Conservation (phyloP, 2,888 invertebrate genomes). For the Eulithis prunata region DNA sequence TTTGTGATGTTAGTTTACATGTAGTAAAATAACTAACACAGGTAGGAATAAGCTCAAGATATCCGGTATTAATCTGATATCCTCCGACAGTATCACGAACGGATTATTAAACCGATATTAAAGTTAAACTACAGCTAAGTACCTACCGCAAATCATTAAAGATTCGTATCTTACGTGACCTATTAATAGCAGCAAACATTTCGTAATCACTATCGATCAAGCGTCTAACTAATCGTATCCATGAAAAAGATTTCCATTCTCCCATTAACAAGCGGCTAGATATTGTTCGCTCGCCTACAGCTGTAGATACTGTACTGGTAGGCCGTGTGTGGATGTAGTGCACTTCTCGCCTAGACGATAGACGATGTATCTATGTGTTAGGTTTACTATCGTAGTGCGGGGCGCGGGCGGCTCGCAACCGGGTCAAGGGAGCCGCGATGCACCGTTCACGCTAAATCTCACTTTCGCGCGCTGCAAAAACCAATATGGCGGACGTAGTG, state of each 20-base stretch:
- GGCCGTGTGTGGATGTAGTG: constrained; percentile 36
- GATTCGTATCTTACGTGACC: constrained; percentile 44
- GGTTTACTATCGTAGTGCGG: constrained; percentile 71
- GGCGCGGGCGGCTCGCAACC: constrained; percentile 59
- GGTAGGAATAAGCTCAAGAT: constrained; percentile 23
- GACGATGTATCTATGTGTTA: constrained; percentile 58
- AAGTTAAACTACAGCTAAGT: constrained; percentile 33
- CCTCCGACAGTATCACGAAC: constrained; percentile 49
- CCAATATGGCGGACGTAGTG: constrained; percentile 75
- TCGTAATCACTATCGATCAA: constrained; percentile 42
- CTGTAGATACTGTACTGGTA: background rate
- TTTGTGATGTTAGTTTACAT: too few species aligned
- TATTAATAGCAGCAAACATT: constrained; percentile 45
- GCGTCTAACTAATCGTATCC: constrained; percentile 49
- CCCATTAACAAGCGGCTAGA: constrained; percentile 45
- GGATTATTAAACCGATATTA: constrained; percentile 40
- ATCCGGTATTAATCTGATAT: constrained; percentile 48
- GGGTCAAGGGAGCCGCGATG: constrained; percentile 83
- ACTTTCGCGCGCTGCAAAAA: constrained; percentile 81
- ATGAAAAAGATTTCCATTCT: constrained; percentile 60
- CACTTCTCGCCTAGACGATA: constrained; percentile 59
- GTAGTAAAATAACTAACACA: background rate
- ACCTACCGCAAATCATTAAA: constrained; percentile 39
- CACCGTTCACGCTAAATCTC: constrained; percentile 83
- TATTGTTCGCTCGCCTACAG: constrained; percentile 35